Conservation (phyloP, 2,113 vertebrate genomes). For the Microcebus tavaratra region DNA sequence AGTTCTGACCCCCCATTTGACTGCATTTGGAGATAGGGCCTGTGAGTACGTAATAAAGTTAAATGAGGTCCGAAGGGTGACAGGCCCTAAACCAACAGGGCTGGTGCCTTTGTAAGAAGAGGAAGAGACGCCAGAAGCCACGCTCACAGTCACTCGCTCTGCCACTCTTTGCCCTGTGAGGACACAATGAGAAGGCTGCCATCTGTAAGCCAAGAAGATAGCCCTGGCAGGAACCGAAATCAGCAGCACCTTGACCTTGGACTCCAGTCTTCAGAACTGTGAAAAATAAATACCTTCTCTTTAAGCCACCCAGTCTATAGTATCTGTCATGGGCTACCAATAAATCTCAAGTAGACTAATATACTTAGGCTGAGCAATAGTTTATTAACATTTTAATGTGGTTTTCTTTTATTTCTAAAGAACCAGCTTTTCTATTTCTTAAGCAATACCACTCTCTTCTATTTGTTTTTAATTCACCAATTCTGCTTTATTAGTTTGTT, state of each 20-base stretch:
- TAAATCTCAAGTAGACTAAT: not conserved
- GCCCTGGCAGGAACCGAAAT: not conserved
- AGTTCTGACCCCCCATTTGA: not conserved
- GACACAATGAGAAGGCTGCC: not conserved
- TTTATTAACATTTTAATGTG: not conserved
- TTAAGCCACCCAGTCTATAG: not conserved
- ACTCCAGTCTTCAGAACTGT: not conserved
- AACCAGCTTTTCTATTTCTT: not conserved
- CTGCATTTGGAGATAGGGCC: not conserved
- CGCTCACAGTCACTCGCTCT: not conserved
- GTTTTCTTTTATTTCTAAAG: not conserved
- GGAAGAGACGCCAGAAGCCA: not conserved
- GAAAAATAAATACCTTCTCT: not conserved
- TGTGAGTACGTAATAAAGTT: not conserved
- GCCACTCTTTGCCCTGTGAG: not conserved
- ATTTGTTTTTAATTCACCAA: not conserved
- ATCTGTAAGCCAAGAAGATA: not conserved
- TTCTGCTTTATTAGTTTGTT: not conserved
- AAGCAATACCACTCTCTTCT: not conserved
- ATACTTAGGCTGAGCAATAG: not conserved
- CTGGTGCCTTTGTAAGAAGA: not conserved
- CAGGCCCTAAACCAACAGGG: not conserved
- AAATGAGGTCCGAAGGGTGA: not conserved
- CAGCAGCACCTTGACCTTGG: not conserved
- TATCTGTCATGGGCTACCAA: not conserved